These are phyloP conservation scores for Ranitomeya imitator DNA, from an alignment of 2,113 vertebrate genomes.

Conservation along the genomic window DNA sequence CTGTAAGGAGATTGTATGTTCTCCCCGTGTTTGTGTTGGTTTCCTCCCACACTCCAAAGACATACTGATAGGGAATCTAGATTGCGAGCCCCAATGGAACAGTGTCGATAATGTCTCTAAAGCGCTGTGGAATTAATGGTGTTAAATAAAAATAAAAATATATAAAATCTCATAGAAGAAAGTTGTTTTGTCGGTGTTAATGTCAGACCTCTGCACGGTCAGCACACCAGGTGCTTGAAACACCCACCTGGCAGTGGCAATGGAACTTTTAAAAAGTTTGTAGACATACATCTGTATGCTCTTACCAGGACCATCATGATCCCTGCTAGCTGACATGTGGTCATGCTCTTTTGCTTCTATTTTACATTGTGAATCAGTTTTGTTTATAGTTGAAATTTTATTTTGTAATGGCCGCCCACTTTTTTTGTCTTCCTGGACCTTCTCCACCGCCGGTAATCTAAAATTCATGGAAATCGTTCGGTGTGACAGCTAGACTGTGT, in stretches of 20 bases:
- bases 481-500: slow-evolving; percentile 42
- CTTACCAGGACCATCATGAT: neutral
- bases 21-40: too few relatives aligned
- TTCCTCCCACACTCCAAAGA: too few relatives aligned
- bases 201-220: neutral
- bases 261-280: neutral
- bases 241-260: neutral
- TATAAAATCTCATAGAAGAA: too few relatives aligned
- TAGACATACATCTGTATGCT: neutral
- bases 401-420: neutral
- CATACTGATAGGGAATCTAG: too few relatives aligned
- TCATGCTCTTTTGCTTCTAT: neutral
- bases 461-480: slow-evolving; percentile 34
- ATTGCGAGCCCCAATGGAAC: too few relatives aligned
- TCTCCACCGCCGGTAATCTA: neutral
- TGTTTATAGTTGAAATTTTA: slow-evolving; percentile 23
- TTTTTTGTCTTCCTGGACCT: neutral
- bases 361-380: neutral
- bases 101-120: too few relatives aligned
- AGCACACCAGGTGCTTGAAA: neutral
- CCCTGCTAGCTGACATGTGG: neutral
- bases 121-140: too few relatives aligned
- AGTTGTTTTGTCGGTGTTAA: too few relatives aligned
- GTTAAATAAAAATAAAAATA: too few relatives aligned
- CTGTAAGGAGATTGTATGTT: too few relatives aligned